Evolutionary conservation across 2,888 invertebrate genomes (phyloP), one percentile per base, ranked within the genome.

Genomic region (Axea sp.): DNA sequence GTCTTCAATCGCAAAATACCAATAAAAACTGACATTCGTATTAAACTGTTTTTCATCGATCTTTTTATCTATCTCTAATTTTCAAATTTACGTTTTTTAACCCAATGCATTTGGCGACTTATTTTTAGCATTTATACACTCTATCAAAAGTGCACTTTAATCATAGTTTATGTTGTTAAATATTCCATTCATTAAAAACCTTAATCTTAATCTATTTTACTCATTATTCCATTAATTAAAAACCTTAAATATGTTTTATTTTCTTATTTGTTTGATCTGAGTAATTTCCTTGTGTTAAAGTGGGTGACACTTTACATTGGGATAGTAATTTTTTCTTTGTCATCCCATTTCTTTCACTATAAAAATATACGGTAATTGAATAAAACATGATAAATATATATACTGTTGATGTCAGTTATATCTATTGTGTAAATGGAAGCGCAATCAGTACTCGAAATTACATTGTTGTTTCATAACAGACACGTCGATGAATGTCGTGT

Each of bases 401-500:
- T 33, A 12, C 33, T n/a, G 26, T 3, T 24, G 17, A 35, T 35
- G 28, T 41, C 35, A 45, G 37, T 33, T 35, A 26, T 24, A 11
- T 28, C 49, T 67, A 33, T 57, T 49, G 30, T 26, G 30, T 45
- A 59, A 49, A 68, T 11, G 41, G 30, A 59, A 28, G 41, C 9
- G 15, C 68, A 41, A 69, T 60, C 53, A 22, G 53, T 49, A 24
- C 37, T 64, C 35, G 57, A 72, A 72, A 64, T 72, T 57, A 59
- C 55, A 72, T 35, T 41, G 59, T 60, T 39, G 62, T 60, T 57
- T 64, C 60, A 53, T 51, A 74, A 53, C 68, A 47, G 64, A 59
- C 68, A 49, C 51, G 68, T 74, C 68, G 64, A 57, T 57, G 59
- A 64, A 68, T 62, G 64, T 49, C 57, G 64, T 57, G 33, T 45